Conservation (phyloP, 2,113 vertebrate species). For the Isurus oxyrinchus region DNA sequence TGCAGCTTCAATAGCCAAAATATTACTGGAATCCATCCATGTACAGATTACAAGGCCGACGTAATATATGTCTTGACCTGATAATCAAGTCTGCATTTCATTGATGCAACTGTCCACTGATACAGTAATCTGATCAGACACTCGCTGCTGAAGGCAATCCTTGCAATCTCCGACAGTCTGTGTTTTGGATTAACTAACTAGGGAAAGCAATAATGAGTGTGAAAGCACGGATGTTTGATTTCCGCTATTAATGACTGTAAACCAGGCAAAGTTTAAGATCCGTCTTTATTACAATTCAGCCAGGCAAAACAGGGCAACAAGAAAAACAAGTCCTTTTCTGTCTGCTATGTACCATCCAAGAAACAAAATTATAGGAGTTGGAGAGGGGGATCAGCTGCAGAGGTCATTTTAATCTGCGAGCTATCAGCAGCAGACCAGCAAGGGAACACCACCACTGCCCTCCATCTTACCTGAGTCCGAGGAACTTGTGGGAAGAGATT, state of each 20-base stretch:
- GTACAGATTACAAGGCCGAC: neutral
- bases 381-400: neutral
- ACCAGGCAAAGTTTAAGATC: neutral
- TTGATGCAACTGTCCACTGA: neutral
- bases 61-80: neutral
- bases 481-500: slow-evolving; percentile 94
- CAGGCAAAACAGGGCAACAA: neutral
- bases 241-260: neutral
- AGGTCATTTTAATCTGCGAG: neutral
- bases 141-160: neutral
- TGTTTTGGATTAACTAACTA: neutral
- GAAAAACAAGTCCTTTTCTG: neutral
- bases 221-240: neutral
- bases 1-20: neutral
- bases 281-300: neutral
- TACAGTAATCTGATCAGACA: neutral
- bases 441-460: neutral
- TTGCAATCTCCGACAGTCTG: neutral
- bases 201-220: neutral
- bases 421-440: neutral
- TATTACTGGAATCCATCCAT: neutral
- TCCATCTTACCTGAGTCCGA: slow-evolving; percentile 75
- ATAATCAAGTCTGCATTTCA: neutral
- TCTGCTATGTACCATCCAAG: no score
- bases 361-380: neutral